Evolutionary conservation across 2,888 invertebrate species (phyloP).

Genomic region (Slavum lentiscoides): DNA sequence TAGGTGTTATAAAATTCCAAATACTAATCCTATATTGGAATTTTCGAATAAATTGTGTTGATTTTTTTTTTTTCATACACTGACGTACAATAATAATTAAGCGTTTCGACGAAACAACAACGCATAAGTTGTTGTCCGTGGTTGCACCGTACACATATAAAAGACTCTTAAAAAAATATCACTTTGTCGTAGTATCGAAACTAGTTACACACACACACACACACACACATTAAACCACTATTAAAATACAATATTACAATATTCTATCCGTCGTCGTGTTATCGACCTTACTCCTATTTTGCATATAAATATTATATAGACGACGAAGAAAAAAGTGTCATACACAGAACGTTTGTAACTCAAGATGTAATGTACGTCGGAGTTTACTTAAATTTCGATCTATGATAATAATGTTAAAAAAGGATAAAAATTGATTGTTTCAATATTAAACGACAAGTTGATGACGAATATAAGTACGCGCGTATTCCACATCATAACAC

Average conservation of each 20-base stretch:
- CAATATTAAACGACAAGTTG: no score
- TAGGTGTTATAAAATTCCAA: not conserved
- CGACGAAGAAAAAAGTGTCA: not conserved
- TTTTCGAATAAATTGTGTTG: constrained; percentile 1
- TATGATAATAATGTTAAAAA: no score
- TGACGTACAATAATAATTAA: not conserved
- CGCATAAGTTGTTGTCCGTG: not conserved
- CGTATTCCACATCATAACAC: no score
- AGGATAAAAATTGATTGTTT: no score
- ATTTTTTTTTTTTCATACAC: not conserved
- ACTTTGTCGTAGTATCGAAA: not conserved
- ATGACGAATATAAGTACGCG: no score
- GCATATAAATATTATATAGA: not conserved
- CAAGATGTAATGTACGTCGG: no score
- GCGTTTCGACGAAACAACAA: not conserved
- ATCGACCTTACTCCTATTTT: constrained; percentile 5
- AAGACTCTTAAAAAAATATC: not conserved
- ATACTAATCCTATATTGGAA: not conserved
- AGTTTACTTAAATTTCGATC: no score
- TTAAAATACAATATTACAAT: not conserved
- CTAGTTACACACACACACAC: not conserved
- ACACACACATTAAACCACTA: not conserved
- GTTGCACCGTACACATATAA: not conserved
- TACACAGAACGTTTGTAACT: no score
- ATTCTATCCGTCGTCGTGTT: not conserved